Evolutionary conservation across 2,888 invertebrate species (phyloP).

Genomic region (Chymomyza procnemis): DNA sequence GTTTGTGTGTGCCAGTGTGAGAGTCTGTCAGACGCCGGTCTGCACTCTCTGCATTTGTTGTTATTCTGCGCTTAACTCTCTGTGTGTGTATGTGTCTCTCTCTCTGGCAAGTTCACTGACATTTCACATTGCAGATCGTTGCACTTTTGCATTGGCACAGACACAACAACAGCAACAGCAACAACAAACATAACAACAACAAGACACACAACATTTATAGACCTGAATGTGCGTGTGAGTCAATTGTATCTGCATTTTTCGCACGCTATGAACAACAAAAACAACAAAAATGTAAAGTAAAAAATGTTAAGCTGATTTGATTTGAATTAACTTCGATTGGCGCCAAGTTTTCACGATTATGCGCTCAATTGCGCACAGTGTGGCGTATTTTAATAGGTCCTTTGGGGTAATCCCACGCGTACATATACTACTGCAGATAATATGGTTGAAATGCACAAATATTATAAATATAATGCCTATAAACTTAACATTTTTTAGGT

Average conservation of each 20-base stretch:
- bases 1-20: constrained; percentile 37
- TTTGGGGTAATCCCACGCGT: neutral
- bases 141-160: constrained; percentile 64
- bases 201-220: neutral
- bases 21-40: constrained; percentile 30
- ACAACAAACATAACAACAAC: constrained; percentile 6
- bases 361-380: neutral
- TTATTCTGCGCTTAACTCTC: constrained; percentile 11
- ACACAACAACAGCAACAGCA: constrained; percentile 29
- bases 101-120: constrained; percentile 71
- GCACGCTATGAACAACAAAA: neutral
- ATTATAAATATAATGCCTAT: too few species aligned
- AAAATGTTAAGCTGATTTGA: neutral
- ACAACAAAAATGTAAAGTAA: neutral
- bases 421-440: neutral
- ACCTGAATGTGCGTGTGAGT: neutral
- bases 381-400: neutral
- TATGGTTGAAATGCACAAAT: neutral
- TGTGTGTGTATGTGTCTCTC: too few species aligned
- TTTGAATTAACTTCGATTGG: neutral
- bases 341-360: neutral
- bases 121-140: constrained; percentile 74
- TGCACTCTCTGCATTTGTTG: constrained; percentile 13
- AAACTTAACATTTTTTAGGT: too few species aligned
- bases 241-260: neutral